A percentile compares a stretch with the other conserved stretches of the same genome.
These are phyloP conservation scores for Dryadula phaetusa DNA, from an alignment of 2,888 invertebrate species.

Conservation along the genomic window DNA sequence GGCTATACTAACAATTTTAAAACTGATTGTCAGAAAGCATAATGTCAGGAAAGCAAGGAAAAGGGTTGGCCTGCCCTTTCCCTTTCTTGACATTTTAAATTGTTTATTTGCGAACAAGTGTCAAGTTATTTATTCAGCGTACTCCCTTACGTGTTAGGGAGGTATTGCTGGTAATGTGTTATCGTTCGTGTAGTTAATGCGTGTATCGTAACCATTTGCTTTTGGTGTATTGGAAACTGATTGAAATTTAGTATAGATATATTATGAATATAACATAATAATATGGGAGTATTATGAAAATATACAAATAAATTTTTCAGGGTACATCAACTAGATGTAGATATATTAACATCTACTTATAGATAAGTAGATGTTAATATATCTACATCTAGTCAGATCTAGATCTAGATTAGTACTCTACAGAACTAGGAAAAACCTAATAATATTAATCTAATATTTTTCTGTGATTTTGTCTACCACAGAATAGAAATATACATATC, in stretches of 20 bases:
- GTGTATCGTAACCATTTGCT: slow-evolving; percentile 11
- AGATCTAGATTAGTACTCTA: too few relatives aligned
- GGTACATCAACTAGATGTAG: too few relatives aligned
- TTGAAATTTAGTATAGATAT: not conserved
- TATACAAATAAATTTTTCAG: too few relatives aligned
- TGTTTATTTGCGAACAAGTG: slow-evolving; percentile 83
- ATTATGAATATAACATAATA: too few relatives aligned
- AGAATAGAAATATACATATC: too few relatives aligned
- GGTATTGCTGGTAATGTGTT: slow-evolving; percentile 38
- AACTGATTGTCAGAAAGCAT: slow-evolving; percentile 80
- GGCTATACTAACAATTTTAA: slow-evolving; percentile 52
- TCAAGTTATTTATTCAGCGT: slow-evolving; percentile 80
- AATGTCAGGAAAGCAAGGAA: slow-evolving; percentile 65
- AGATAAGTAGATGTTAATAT: too few relatives aligned
- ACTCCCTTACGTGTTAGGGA: slow-evolving; percentile 45
- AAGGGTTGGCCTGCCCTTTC: slow-evolving; percentile 77
- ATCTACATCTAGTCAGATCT: too few relatives aligned
- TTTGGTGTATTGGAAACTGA: not conserved
- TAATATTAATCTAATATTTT: too few relatives aligned
- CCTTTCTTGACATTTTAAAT: slow-evolving; percentile 83
- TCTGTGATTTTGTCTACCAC: too few relatives aligned
- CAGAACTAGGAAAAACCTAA: too few relatives aligned
- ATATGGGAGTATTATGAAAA: too few relatives aligned
- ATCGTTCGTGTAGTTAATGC: slow-evolving; percentile 27
- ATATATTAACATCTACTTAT: too few relatives aligned